phyloP scores from a whole-genome alignment of 2,888 invertebrate genomes.

The Leucophenga montana region DNA sequence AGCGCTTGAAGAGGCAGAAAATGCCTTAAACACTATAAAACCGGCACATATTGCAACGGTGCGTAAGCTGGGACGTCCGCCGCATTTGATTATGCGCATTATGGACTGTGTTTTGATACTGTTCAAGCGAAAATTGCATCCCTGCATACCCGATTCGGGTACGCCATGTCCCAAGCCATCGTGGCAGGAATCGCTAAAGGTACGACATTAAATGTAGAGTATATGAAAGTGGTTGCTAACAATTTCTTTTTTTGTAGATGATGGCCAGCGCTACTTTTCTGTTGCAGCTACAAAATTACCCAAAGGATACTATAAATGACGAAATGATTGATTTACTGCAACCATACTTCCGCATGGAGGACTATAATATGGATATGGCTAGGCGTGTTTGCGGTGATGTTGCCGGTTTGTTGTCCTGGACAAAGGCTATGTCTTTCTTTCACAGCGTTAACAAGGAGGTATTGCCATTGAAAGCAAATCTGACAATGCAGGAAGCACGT shows the following conservation, averaged over 20 bases:
- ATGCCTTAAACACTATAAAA: slow-evolving; percentile 95
- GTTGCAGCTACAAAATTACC: slow-evolving; percentile 92
- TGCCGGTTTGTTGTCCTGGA: slow-evolving; percentile 95
- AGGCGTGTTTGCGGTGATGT: slow-evolving; percentile 97
- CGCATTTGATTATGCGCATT: slow-evolving; percentile 97
- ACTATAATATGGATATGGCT: slow-evolving; percentile 97
- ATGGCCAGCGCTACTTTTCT: slow-evolving; percentile 97
- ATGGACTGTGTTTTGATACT: slow-evolving; percentile 97
- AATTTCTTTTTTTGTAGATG: slow-evolving; percentile 76
- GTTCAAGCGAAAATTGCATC: slow-evolving; percentile 91
- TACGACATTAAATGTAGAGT: slow-evolving; percentile 56
- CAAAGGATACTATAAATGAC: slow-evolving; percentile 96
- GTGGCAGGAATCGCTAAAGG: slow-evolving; percentile 96
- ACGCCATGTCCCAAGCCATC: slow-evolving; percentile 91
- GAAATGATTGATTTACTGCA: slow-evolving; percentile 95
- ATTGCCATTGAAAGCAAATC: slow-evolving; percentile 91
- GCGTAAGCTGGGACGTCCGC: slow-evolving; percentile 93
- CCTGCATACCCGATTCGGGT: slow-evolving; percentile 86
- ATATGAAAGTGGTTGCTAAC: too few relatives aligned
- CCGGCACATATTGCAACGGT: slow-evolving; percentile 97
- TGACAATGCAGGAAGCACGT: slow-evolving; percentile 91
- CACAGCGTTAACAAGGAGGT: slow-evolving; percentile 98
- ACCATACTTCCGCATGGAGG: slow-evolving; percentile 96
- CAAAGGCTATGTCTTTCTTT: slow-evolving; percentile 96
- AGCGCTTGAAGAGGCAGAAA: slow-evolving; percentile 94